Evolutionary conservation across 53 echinoderm and acorn worm genomes (phyloP).

Genomic region (Astropecten irregularis): DNA sequence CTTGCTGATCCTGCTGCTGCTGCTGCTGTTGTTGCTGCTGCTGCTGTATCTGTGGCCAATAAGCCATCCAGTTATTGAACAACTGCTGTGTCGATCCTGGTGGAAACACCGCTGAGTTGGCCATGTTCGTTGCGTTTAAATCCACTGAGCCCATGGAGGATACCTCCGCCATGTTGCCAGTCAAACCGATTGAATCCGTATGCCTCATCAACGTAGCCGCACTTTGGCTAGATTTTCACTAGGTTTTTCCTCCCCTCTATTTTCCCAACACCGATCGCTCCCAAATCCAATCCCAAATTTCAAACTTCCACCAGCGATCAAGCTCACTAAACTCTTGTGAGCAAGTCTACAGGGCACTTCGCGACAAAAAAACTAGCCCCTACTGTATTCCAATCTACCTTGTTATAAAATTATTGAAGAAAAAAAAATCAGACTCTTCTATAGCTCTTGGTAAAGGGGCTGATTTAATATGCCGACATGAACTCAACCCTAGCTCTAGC

Average conservation of each 20-base stretch:
- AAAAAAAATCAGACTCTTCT: neutral
- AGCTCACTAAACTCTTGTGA: neutral
- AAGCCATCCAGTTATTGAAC: conserved; percentile 67
- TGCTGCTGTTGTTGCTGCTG: conserved; percentile 49
- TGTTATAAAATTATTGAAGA: no score
- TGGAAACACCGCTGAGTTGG: conserved; percentile 52
- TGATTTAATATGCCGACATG: conserved; percentile 34
- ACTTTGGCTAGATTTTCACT: neutral
- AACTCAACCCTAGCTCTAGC: conserved; percentile 41
- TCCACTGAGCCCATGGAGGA: conserved; percentile 60
- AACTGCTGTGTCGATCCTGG: conserved; percentile 54
- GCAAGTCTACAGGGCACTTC: neutral
- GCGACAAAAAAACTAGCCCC: neutral
- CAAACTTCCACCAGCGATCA: neutral
- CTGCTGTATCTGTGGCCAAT: conserved; percentile 61
- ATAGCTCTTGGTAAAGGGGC: neutral
- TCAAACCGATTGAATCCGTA: conserved; percentile 21
- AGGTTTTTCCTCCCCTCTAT: neutral
- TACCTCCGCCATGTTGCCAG: conserved; percentile 60
- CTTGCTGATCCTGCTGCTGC: conserved; percentile 45
- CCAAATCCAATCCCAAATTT: neutral
- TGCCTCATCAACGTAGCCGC: conserved; percentile 30
- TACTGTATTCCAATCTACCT: conserved; percentile 15
- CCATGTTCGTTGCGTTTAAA: conserved; percentile 56
- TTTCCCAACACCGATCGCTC: neutral